Base-by-base conservation (phyloP, 2,113 vertebrate species). In the Bos indicus region DNA sequence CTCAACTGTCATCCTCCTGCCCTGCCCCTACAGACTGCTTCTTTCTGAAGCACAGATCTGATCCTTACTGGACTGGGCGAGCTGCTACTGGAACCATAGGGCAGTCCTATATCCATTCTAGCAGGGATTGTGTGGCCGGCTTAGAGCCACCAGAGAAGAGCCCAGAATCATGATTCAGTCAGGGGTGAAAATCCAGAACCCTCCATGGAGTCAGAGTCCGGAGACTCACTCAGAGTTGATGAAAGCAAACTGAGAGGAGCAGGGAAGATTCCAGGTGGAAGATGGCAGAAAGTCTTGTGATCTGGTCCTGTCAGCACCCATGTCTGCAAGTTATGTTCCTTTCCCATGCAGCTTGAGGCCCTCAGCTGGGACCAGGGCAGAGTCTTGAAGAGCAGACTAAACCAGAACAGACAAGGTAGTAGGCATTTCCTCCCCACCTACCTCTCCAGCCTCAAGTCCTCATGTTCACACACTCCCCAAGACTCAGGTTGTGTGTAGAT, bases 31-130 rank as follows among this genome's bases (percentile, higher is more conserved):
- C 26, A 59, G 57, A 59, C 23, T 59, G 23, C 23, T 59, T 57
- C 0, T 2, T 59, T 59, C 23, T 59, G 9, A 59, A 64, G 52
- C 60, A 33, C 10, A 43, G 23, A 16, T 36, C 14, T 33, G 40
- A 36, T 59, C 17, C 6, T 59, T n/a, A 1, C 57, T 54, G 12
- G 7, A 30, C 52, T 21, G 10, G 30, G 8, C 0, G 10, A 26
- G 40, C 8, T 28, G 11, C 8, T 59, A 3, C 77, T 17, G 3
- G 30, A 64, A 4, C 25, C 23, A 2, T 16, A 4, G 3, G 0
- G 0, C 59, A 40, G 36, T 23, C 40, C 33, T 52, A 10, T 8
- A 13, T 51, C 71, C 33, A 14, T 6, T 60, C 4, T 1, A 11
- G 12, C 28, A 10, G 57, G 56, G 33, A 26, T 13, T 36, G 25